These are phyloP conservation scores for Picus viridis DNA, from an alignment of 2,797 vertebrate species.

Conservation along the genomic window DNA sequence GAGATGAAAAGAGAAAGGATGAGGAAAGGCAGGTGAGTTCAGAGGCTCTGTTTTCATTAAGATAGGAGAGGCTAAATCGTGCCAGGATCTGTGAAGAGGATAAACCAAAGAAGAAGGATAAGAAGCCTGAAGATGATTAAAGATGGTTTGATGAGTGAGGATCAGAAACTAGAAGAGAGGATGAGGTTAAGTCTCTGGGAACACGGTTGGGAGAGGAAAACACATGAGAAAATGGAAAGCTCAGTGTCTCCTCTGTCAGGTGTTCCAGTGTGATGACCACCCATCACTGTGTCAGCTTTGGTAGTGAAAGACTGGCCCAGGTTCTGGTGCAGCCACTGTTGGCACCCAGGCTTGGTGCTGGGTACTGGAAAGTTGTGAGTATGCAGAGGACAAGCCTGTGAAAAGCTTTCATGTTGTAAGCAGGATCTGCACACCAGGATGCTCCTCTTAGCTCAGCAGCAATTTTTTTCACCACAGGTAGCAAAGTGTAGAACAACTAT, in stretches of 20 bases:
- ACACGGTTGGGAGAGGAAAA: background rate
- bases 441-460: background rate
- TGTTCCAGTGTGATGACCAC: background rate
- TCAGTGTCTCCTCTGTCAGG: background rate
- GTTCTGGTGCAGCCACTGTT: accelerated
- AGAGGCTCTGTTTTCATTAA: background rate
- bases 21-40: background rate
- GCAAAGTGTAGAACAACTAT: background rate
- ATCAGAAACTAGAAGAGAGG: background rate
- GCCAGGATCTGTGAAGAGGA: background rate
- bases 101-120: background rate
- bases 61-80: background rate
- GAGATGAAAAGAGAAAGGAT: background rate
- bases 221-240: background rate
- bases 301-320: background rate
- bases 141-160: background rate
- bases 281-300: background rate
- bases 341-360: background rate
- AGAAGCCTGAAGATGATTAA: background rate
- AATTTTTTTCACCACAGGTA: background rate
- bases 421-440: background rate
- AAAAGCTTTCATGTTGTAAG: background rate
- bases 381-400: background rate
- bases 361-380: background rate
- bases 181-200: background rate